Conservation (phyloP, 2,888 invertebrate species). For the Lissocephala sabroskyi region DNA sequence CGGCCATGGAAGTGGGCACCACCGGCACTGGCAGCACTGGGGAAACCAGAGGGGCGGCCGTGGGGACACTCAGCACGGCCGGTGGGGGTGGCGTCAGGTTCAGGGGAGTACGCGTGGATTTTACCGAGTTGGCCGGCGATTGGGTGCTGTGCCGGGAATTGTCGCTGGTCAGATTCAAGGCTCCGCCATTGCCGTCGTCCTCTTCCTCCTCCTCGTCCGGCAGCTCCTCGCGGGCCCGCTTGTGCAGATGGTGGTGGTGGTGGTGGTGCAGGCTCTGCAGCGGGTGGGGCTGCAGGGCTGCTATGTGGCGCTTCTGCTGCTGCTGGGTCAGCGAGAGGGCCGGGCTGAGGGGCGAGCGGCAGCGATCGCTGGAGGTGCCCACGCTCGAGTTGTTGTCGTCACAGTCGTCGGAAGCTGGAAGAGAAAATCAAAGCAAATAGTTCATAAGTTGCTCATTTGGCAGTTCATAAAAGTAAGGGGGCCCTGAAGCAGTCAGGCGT, state of each 20-base stretch:
- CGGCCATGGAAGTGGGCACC: constrained; percentile 28
- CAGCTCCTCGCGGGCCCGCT: constrained; percentile 26
- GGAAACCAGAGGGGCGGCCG: constrained; percentile 27
- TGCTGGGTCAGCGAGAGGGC: constrained; percentile 43
- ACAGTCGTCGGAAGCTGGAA: constrained; percentile 69
- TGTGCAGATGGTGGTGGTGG: constrained; percentile 39
- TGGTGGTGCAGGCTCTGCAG: constrained; percentile 42
- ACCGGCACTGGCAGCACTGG: constrained; percentile 20
- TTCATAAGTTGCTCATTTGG: constrained; percentile 12
- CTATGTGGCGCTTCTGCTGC: constrained; percentile 50
- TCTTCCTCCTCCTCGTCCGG: constrained; percentile 42
- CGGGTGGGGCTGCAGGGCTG: constrained; percentile 44
- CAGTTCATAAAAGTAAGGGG: constrained; percentile 25
- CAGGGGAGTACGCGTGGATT: constrained; percentile 24
- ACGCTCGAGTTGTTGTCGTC: constrained; percentile 71
- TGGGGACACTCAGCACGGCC: constrained; percentile 12
- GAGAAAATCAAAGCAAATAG: constrained; percentile 1
- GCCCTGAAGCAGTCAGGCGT: constrained; percentile 8
- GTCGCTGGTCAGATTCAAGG: constrained; percentile 70
- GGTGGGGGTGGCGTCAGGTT: constrained; percentile 29
- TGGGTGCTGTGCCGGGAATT: constrained; percentile 68
- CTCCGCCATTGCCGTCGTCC: constrained; percentile 63
- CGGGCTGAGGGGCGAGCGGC: constrained; percentile 69
- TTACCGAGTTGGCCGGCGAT: constrained; percentile 57
- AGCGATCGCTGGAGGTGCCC: constrained; percentile 71